These are phyloP conservation scores for Petromus typicus DNA, from an alignment of 2,113 vertebrate genomes.

Conservation along the genomic window DNA sequence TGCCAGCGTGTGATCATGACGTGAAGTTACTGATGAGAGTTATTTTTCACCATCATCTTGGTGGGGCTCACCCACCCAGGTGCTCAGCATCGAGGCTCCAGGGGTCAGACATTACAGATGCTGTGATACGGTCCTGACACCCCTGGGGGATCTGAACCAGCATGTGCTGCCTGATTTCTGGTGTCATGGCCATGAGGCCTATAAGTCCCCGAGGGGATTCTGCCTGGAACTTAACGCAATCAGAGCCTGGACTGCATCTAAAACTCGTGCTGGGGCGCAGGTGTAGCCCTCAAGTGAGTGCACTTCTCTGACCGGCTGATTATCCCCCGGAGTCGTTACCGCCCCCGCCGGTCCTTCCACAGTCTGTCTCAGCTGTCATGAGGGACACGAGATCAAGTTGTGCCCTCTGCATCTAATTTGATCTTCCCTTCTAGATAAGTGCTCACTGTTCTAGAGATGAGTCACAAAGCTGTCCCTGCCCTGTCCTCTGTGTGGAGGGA, in stretches of 20 bases:
- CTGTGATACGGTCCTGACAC: not conserved
- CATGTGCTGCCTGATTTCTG: constrained; percentile 48
- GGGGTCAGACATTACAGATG: not conserved
- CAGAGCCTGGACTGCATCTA: constrained; percentile 60
- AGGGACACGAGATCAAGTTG: not conserved
- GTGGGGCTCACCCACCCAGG: not conserved
- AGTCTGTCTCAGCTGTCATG: not conserved
- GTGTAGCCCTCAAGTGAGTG: constrained; percentile 62
- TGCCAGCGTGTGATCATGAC: not conserved
- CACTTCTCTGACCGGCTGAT: constrained; percentile 65
- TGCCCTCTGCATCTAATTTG: not conserved
- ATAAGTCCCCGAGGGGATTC: constrained; percentile 67
- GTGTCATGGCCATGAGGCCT: constrained; percentile 48
- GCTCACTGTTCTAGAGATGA: not conserved
- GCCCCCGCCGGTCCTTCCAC: constrained; percentile 31
- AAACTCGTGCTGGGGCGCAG: constrained; percentile 68
- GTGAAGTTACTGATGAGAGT: not conserved
- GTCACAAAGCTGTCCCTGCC: not conserved
- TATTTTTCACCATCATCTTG: not conserved
- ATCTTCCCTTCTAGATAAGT: not conserved
- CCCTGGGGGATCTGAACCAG: not conserved
- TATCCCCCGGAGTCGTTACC: constrained; percentile 45
- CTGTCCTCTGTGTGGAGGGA: not conserved
- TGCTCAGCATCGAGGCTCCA: not conserved
- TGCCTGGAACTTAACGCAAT: constrained; percentile 57